Evolutionary conservation across 1,140 invertebrate genomes (phyloP), one percentile per base, ranked within the genome.

Genomic region (Agraylea sexmaculata): DNA sequence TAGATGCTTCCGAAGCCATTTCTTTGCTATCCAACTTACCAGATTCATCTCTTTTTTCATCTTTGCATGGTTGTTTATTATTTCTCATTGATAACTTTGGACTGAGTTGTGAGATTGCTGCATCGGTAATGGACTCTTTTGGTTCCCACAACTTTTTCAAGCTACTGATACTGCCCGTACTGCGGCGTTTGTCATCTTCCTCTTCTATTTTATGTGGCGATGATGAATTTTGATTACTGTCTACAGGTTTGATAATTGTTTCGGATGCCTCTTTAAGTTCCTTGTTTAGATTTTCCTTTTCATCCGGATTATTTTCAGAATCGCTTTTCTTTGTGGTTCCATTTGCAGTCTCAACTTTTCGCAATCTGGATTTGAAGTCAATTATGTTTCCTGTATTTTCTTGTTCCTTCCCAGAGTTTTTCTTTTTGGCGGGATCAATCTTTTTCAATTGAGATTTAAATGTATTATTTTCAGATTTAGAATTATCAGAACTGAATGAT

Each of bases 141-240:
- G 78, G 77, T 63, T 90, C 89, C 89, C 89, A 93, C 17, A 93
- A 62, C 60, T 88, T 89, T 56, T 91, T 92, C 46, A 93, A 68
- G 57, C 83, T 92, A 57, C 79, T 89, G 54, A 94, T 92, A 62
- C 87, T 90, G 35, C 88, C 87, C 21, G 87, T 90, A 57, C 87
- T 91, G 34, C 83, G 78, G n/a, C 87, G 68, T 57, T 92, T 92
- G 52, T 88, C 85, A 40, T 87, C 82, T 2, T 82, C 78, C n/a
- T 80, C 79, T 2, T 67, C 68, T 41, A 18, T 46, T 46, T 17
- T 40, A 31, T 20, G 50, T 55, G 4, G 51, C 75, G 33, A 80
- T 77, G 27, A 57, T 47, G 3, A 58, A 56, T n/a, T 55, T 58
- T n/a, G 64, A 68, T 41, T 75, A 23, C 69, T 62, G 35, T 60